Evolutionary conservation across 2,888 invertebrate species (phyloP).

Genomic region (Calliphora vomitoria): DNA sequence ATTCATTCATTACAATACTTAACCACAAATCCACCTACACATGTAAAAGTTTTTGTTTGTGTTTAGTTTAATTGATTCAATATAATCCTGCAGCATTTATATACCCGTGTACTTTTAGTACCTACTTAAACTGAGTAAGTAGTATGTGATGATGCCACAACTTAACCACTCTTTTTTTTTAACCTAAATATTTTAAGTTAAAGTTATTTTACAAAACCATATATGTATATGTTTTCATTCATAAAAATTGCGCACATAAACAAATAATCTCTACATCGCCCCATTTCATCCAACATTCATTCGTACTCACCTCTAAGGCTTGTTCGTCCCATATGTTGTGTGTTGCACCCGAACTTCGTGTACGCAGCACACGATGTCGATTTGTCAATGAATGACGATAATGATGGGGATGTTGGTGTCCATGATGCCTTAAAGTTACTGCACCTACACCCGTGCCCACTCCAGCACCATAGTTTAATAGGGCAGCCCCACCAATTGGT

Average conservation of each 20-base stretch:
- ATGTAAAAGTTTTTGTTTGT: not conserved
- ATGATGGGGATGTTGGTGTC: slow-evolving; percentile 77
- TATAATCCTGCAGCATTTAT: not conserved
- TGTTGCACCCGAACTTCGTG: slow-evolving; percentile 83
- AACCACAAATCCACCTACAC: not conserved
- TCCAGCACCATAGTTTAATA: slow-evolving; percentile 72
- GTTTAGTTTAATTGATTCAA: slow-evolving; percentile 45
- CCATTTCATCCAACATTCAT: not conserved
- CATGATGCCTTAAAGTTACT: slow-evolving; percentile 77
- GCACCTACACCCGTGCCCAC: slow-evolving; percentile 56
- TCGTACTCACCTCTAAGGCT: slow-evolving; percentile 82
- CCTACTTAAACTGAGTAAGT: not conserved
- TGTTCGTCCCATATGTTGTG: slow-evolving; percentile 84
- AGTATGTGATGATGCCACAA: not conserved
- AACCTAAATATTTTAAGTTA: not conserved
- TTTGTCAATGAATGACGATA: slow-evolving; percentile 83
- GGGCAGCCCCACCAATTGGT: slow-evolving; percentile 77
- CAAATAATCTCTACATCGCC: not conserved
- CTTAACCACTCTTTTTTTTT: not conserved
- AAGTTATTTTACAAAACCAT: not conserved
- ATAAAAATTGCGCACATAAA: slow-evolving; percentile 39
- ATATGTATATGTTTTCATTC: slow-evolving; percentile 39
- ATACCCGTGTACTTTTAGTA: not conserved
- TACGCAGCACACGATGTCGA: slow-evolving; percentile 82
- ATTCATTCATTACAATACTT: slow-evolving; percentile 4